A percentile compares a stretch with the other conserved stretches of the same genome.
Evolutionary conservation across 2,888 invertebrate genomes (phyloP).

Genomic region (Andrena minutula): DNA sequence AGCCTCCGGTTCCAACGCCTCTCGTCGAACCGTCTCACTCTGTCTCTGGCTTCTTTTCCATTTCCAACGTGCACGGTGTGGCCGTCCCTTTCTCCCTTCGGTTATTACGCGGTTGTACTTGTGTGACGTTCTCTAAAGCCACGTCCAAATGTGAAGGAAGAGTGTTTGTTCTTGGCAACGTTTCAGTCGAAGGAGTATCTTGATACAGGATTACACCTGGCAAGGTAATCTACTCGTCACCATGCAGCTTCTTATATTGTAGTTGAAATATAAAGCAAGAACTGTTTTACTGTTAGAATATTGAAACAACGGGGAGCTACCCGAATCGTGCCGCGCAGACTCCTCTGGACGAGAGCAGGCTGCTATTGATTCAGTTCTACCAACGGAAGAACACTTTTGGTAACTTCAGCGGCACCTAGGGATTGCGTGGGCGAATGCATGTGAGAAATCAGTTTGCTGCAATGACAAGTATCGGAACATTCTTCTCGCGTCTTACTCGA

Average conservation of each 20-base stretch:
- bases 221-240: no score
- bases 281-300: slow-evolving; percentile 7
- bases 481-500: not conserved
- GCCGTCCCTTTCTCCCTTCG: not conserved
- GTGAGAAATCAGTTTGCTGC: not conserved
- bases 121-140: no score
- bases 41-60: not conserved
- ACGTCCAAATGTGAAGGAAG: no score
- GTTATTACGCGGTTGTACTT: no score
- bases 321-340: slow-evolving; percentile 70
- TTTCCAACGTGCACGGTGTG: not conserved
- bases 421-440: slow-evolving; percentile 20
- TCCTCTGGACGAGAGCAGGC: slow-evolving; percentile 71
- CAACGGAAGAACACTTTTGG: slow-evolving; percentile 74
- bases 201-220: no score
- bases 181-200: no score
- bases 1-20: slow-evolving; percentile 31
- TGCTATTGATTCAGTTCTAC: slow-evolving; percentile 81
- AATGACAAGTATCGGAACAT: not conserved
- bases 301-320: slow-evolving; percentile 71
- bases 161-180: no score
- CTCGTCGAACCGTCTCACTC: slow-evolving; percentile 26
- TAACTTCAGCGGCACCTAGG: slow-evolving; percentile 68
- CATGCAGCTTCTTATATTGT: no score
- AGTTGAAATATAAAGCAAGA: no score